Percentiles rank a stretch among this genome's conserved stretches.
Conservation (phyloP, 37 sponge, comb jelly and placozoan species). For the Tethya wilhelma region DNA sequence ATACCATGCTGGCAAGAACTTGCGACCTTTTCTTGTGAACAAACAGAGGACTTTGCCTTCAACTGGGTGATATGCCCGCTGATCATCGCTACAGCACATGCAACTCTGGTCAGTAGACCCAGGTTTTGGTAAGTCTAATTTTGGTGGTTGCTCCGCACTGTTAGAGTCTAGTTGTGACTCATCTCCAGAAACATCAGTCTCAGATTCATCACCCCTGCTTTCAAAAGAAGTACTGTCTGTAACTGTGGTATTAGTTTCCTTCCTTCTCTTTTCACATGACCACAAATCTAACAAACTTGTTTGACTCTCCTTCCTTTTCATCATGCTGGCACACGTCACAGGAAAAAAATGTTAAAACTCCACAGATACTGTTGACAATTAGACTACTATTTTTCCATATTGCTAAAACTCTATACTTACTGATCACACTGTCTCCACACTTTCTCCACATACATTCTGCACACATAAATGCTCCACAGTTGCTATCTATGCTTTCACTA, state of each 20-base stretch:
- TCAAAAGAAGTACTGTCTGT: constrained; percentile 3
- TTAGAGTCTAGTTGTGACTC: background rate
- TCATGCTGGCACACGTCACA: no score
- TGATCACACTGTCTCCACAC: no score
- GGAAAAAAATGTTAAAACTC: no score
- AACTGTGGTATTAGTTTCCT: background rate
- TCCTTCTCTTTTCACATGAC: constrained; percentile 7
- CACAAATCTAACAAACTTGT: background rate
- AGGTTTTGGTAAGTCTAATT: background rate
- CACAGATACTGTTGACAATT: no score
- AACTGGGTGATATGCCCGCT: background rate
- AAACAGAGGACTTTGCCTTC: background rate
- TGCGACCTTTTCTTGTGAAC: background rate
- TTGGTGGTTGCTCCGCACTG: background rate
- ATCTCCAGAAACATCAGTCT: background rate
- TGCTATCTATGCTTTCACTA: no score
- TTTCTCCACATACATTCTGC: no score
- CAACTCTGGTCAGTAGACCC: background rate
- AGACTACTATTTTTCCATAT: no score
- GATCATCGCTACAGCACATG: constrained; percentile 1
- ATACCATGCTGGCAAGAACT: background rate
- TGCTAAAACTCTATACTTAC: no score
- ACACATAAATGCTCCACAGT: no score
- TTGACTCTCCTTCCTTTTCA: background rate
- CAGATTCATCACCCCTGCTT: background rate